These are phyloP conservation scores for Sprattus sprattus DNA, from an alignment of 2,113 vertebrate species.

Conservation along the genomic window DNA sequence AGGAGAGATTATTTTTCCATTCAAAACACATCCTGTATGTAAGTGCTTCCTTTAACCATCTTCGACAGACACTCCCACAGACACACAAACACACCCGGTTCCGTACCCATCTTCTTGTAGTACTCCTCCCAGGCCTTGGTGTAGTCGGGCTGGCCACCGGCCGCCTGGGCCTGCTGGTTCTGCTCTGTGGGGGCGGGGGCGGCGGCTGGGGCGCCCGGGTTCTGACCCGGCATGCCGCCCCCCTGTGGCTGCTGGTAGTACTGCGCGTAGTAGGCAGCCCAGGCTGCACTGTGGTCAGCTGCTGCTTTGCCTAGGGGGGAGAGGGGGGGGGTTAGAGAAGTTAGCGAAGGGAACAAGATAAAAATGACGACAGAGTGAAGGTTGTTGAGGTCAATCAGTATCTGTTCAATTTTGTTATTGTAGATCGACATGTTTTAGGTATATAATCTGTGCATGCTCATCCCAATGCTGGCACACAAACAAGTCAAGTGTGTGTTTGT, in stretches of 20 bases:
- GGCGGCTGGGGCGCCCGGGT: constrained; percentile 71
- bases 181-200: constrained; percentile 77
- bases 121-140: constrained; percentile 95
- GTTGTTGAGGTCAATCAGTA: no score
- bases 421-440: no score
- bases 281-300: constrained; percentile 85
- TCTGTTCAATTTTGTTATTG: no score
- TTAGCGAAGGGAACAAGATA: no score
- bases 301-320: constrained; percentile 77
- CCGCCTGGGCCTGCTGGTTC: constrained; percentile 66
- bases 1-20: no score
- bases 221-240: constrained; percentile 75
- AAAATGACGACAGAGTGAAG: no score
- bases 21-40: no score
- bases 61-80: not conserved
- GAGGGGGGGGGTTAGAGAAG: constrained; percentile 11
- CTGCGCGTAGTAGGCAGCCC: constrained; percentile 92
- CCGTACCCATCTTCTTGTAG: constrained; percentile 89
- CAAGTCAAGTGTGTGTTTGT: no score
- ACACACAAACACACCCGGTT: constrained; percentile 33
- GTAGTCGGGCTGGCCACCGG: constrained; percentile 85
- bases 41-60: no score
- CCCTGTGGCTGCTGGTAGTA: constrained; percentile 88
- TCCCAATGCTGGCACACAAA: no score
- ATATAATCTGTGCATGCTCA: no score